Evolutionary conservation across 2,113 vertebrate species (phyloP).

Genomic region (Cynoglossus semilaevis): DNA sequence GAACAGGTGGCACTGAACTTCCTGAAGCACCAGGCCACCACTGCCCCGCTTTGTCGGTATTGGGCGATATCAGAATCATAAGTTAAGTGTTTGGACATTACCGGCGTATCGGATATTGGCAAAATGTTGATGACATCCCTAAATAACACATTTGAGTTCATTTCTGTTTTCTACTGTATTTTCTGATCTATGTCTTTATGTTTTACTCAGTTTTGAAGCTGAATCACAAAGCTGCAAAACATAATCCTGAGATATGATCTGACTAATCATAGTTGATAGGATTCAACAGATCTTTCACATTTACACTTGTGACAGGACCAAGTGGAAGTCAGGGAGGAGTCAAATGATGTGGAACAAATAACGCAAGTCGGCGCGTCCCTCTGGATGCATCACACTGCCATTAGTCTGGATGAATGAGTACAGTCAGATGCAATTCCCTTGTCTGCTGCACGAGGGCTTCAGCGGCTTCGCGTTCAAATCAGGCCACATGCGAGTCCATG

Average conservation of each 20-base stretch:
- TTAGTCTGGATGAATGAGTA: conserved; percentile 67
- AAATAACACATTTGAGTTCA: no score
- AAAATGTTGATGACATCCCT: no score
- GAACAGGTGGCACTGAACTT: no score
- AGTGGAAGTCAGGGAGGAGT: conserved; percentile 49
- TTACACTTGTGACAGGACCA: conserved; percentile 43
- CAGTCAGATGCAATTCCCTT: conserved; percentile 56
- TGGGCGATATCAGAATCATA: no score
- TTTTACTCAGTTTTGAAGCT: conserved; percentile 32
- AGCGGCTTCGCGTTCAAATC: conserved; percentile 37
- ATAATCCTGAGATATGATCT: conserved; percentile 55
- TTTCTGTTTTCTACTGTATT: not conserved
- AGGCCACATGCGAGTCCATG: conserved; percentile 45
- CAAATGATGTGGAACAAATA: conserved; percentile 70
- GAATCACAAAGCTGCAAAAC: conserved; percentile 30
- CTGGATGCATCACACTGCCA: conserved; percentile 55
- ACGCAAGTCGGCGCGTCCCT: conserved; percentile 59
- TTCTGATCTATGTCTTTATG: conserved; percentile 23
- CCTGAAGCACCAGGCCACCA: no score
- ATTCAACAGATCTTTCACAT: conserved; percentile 62
- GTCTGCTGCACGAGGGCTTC: conserved; percentile 61
- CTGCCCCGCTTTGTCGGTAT: no score
- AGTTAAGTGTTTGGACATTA: no score
- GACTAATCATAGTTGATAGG: conserved; percentile 66
- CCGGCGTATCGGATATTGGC: no score